A percentile compares a stretch with the other conserved stretches of the same genome.
These are phyloP conservation scores for Hydrolagus colliei DNA, from an alignment of 2,797 vertebrate genomes.

Conservation along the genomic window DNA sequence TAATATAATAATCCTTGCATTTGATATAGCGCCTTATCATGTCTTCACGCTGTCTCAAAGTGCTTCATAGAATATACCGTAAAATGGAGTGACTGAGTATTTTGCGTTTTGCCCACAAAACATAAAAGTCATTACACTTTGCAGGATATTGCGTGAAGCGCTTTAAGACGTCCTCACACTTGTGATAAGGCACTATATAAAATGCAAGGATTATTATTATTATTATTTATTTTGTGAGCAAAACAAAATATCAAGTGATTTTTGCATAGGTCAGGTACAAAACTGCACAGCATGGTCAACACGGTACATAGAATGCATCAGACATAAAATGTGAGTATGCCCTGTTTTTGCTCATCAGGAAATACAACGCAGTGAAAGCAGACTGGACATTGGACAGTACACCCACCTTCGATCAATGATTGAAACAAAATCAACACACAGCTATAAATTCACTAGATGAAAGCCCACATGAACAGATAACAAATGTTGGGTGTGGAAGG, in stretches of 20 bases:
- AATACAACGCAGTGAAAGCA: not conserved
- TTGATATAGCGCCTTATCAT: no score
- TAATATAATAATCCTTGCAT: no score
- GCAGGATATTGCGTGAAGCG: no score
- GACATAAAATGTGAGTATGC: not conserved
- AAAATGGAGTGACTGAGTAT: no score
- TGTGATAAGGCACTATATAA: no score
- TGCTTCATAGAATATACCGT: no score
- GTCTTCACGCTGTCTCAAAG: no score
- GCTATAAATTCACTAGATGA: not conserved
- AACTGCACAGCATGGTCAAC: not conserved
- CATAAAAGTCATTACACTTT: no score
- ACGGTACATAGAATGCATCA: not conserved
- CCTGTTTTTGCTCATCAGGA: not conserved
- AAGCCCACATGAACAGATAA: conserved; percentile 10
- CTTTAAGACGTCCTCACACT: no score
- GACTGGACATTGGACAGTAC: not conserved
- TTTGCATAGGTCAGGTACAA: not conserved
- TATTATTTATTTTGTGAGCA: no score
- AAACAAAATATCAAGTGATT: not conserved
- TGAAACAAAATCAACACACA: not conserved
- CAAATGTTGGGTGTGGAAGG: not conserved
- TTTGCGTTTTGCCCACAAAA: no score
- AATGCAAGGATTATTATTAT: no score
- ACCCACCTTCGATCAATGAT: not conserved